Percentiles rank a stretch among this genome's conserved stretches.
Conservation (phyloP, 2,888 invertebrate genomes). For the Drosophila gaucha region DNA sequence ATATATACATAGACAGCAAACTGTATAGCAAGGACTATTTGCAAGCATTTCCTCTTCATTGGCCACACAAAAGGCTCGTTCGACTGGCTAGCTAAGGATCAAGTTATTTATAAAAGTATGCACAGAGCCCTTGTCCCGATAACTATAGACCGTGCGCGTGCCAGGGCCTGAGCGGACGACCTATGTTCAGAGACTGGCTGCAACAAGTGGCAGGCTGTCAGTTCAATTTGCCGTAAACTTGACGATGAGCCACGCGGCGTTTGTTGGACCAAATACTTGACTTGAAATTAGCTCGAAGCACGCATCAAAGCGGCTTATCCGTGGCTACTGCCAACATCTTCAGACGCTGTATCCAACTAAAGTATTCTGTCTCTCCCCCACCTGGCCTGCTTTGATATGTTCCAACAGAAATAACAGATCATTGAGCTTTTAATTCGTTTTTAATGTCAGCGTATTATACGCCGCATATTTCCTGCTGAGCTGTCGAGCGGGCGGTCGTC, state of each 20-base stretch:
- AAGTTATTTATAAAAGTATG: slow-evolving; percentile 60
- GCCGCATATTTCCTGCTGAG: slow-evolving; percentile 64
- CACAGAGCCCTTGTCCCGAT: slow-evolving; percentile 18
- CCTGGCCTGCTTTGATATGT: slow-evolving; percentile 20
- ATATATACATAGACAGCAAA: slow-evolving; percentile 21
- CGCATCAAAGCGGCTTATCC: slow-evolving; percentile 26
- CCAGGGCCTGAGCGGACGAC: slow-evolving; percentile 10
- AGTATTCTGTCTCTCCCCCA: neutral
- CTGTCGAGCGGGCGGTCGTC: slow-evolving; percentile 19
- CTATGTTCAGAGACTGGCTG: slow-evolving; percentile 31
- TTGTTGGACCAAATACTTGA: slow-evolving; percentile 12
- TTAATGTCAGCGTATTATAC: slow-evolving; percentile 68
- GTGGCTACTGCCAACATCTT: slow-evolving; percentile 23
- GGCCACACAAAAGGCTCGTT: slow-evolving; percentile 44
- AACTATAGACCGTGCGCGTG: slow-evolving; percentile 14
- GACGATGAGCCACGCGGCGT: slow-evolving; percentile 26
- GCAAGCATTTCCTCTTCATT: slow-evolving; percentile 65
- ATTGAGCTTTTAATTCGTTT: slow-evolving; percentile 74
- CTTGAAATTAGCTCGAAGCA: slow-evolving; percentile 42
- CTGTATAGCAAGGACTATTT: slow-evolving; percentile 5
- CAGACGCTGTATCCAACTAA: slow-evolving; percentile 3
- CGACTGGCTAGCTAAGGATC: slow-evolving; percentile 59
- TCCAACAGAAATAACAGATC: slow-evolving; percentile 64
- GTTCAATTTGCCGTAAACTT: slow-evolving; percentile 60
- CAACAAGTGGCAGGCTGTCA: slow-evolving; percentile 72